Percentiles rank a stretch among this genome's conserved stretches.
phyloP scores from a whole-genome alignment of 1,140 invertebrate genomes.

The Drosophila guanche region DNA sequence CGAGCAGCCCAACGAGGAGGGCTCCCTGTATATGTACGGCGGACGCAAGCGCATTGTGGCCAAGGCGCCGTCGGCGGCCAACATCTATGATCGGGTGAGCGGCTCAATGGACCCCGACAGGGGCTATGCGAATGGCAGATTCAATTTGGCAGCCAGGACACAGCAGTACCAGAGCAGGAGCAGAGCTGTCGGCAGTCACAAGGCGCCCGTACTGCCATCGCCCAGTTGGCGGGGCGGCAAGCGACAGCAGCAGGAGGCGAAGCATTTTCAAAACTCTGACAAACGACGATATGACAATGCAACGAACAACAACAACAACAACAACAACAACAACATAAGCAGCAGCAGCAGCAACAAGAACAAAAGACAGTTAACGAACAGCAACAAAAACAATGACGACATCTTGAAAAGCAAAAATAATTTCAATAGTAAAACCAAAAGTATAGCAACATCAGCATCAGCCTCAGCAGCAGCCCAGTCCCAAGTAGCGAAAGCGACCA shows the following conservation, averaged over 20 bases:
- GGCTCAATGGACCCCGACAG: conserved; percentile 55
- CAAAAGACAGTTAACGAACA: conserved; percentile 74
- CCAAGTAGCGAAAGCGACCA: conserved; percentile 45
- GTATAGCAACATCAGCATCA: conserved; percentile 57
- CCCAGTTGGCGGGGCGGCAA: conserved; percentile 71
- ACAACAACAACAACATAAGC: conserved; percentile 45
- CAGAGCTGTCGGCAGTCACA: conserved; percentile 6
- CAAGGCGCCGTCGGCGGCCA: conserved; percentile 64
- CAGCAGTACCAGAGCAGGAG: conserved; percentile 31
- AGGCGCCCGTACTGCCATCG: conserved; percentile 56
- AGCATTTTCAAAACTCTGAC: conserved; percentile 61
- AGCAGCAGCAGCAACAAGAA: conserved; percentile 51
- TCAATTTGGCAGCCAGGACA: conserved; percentile 20
- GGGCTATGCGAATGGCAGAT: conserved; percentile 26
- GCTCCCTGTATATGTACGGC: conserved; percentile 80
- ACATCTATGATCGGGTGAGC: conserved; percentile 75
- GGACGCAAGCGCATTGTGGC: conserved; percentile 69
- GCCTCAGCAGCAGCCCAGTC: conserved; percentile 47
- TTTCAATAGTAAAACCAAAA: conserved; percentile 73
- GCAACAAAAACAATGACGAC: conserved; percentile 75
- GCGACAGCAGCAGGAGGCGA: conserved; percentile 47
- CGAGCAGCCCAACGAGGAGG: conserved; percentile 79
- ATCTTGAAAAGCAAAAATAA: conserved; percentile 70
- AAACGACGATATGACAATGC: conserved; percentile 78
- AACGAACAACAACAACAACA: conserved; percentile 44